Evolutionary conservation across 2,113 vertebrate species (phyloP).

Genomic region (Channa argus): DNA sequence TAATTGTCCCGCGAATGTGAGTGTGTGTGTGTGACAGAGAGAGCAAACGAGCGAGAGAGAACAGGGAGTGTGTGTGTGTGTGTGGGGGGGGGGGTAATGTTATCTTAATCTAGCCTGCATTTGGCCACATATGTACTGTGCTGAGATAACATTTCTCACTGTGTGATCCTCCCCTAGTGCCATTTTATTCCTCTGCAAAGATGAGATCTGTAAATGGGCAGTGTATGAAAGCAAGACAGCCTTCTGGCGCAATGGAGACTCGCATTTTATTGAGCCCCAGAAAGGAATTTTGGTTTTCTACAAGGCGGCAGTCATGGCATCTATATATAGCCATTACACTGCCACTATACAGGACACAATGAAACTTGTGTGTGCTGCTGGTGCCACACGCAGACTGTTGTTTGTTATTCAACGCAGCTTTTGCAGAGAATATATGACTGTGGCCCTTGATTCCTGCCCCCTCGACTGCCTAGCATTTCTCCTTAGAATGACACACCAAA

Average conservation of each 20-base stretch:
- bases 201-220: constrained; percentile 70
- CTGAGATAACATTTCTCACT: constrained; percentile 46
- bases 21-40: constrained; percentile 12
- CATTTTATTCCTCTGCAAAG: constrained; percentile 69
- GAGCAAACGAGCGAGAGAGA: not conserved
- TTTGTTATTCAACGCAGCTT: constrained; percentile 58
- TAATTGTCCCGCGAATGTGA: constrained; percentile 66
- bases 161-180: constrained; percentile 57
- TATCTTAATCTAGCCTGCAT: constrained; percentile 57
- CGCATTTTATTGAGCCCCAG: constrained; percentile 26
- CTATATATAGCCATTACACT: constrained; percentile 52
- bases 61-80: not conserved
- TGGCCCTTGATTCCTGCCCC: not conserved
- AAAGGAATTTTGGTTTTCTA: constrained; percentile 37
- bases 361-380: constrained; percentile 46
- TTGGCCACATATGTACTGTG: constrained; percentile 26
- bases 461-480: constrained; percentile 15
- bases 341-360: constrained; percentile 37
- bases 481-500: constrained; percentile 37
- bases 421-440: constrained; percentile 34
- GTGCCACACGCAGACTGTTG: constrained; percentile 44
- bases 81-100: constrained; percentile 15
- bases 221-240: constrained; percentile 4
- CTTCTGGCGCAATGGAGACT: constrained; percentile 41
- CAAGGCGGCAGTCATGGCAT: constrained; percentile 36